Evolutionary conservation across 1,140 invertebrate genomes (phyloP), one percentile per base, ranked within the genome.

Genomic region (Cherax quadricarinatus): DNA sequence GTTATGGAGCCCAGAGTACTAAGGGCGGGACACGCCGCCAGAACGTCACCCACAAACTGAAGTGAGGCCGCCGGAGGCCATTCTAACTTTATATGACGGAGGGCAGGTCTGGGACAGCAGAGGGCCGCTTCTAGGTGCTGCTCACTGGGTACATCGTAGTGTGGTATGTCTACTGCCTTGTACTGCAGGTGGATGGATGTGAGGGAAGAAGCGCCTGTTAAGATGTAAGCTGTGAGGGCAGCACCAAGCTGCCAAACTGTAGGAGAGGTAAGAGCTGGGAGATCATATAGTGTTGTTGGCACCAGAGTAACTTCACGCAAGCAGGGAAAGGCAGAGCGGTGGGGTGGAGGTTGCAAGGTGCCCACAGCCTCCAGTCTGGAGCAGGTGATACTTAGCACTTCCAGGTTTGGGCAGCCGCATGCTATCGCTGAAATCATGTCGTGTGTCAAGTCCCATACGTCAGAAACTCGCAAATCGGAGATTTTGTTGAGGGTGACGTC

Each of bases 381-480:
- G 62, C 49, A 80, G 57, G 53, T 82, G 14, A 91, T 51, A 82
- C 85, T 91, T 18, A 91, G 60, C 5, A 91, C 57, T 16, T 87
- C 57, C 21, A 91, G 85, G 62, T 70, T 80, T 6, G 85, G 57
- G 49, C 90, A 91, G 7, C 75, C 41, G 62, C 85, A 53, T 3
- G 90, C 90, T 6, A 91, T 4, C 30, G 84, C 75, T 18, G 90
- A 91, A 10, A 91, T 53, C 10, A 91, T 10, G 49, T 91, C 90
- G 70, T 91, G 85, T 14, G 75, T 91, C 30, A 91, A 78, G 62
- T 91, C 90, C 84, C 90, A 91, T 60, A 91, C 90, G 62, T 91
- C 90, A 21, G 83, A 70, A 21, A 87, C 57, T 41, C 90, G 90
- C 41, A 91, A 41, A 21, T 86, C 90, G 3, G 90, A 86, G 48